phyloP scores from a whole-genome alignment of 2,113 vertebrate species.

The Chamaetylas fuelleborni region DNA sequence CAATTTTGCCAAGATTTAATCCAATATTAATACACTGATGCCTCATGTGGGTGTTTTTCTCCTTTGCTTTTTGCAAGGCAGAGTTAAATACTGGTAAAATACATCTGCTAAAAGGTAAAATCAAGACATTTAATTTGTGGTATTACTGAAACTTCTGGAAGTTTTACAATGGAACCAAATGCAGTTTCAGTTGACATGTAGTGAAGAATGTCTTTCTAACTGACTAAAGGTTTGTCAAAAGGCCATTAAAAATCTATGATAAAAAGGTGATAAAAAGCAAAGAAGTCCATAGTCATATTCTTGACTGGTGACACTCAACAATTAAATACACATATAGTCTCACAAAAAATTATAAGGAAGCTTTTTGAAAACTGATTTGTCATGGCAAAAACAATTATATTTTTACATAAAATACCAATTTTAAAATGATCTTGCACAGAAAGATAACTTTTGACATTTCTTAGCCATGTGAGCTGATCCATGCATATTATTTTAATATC shows the following conservation, averaged over 20 bases:
- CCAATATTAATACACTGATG: not conserved
- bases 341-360: not conserved
- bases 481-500: not conserved
- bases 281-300: not conserved
- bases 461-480: not conserved
- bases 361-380: not conserved
- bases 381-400: not conserved
- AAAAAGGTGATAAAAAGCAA: not conserved
- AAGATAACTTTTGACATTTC: not conserved
- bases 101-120: not conserved
- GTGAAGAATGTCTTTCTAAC: not conserved
- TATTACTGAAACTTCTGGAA: not conserved
- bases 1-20: not conserved
- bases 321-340: not conserved
- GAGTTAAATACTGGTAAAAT: not conserved
- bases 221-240: not conserved
- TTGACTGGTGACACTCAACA: not conserved
- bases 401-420: not conserved
- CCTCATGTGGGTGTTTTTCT: not conserved
- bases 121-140: not conserved
- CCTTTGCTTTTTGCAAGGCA: not conserved
- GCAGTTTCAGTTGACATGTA: not conserved
- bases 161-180: not conserved
- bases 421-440: not conserved
- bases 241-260: not conserved